Evolutionary conservation across 2,797 vertebrate genomes (phyloP).

Genomic region (Galago senegalensis): DNA sequence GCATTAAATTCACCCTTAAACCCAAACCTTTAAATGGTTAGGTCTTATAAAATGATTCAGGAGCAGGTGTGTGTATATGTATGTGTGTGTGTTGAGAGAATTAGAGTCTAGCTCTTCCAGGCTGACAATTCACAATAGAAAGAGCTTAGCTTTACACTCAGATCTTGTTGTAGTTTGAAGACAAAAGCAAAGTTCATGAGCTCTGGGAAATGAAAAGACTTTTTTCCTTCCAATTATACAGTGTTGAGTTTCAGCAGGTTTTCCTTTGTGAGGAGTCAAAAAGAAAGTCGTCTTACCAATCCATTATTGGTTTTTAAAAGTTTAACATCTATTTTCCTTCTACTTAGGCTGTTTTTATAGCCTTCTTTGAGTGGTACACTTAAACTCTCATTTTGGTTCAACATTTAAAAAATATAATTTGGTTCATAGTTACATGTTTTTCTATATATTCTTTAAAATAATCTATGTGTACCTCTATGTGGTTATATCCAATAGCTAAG

Average conservation of each 20-base stretch:
- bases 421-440: slow-evolving; percentile 3
- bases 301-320: slow-evolving; percentile 45
- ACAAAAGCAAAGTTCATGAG: slow-evolving; percentile 1
- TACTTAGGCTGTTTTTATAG: neutral
- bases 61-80: neutral
- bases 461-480: neutral
- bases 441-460: neutral
- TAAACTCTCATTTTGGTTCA: slow-evolving; percentile 64
- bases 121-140: neutral
- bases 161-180: neutral
- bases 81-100: neutral
- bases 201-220: neutral
- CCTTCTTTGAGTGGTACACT: slow-evolving; percentile 47
- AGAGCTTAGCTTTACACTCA: neutral
- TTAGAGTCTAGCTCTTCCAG: neutral
- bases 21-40: neutral
- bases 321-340: slow-evolving; percentile 40
- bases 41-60: neutral
- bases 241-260: neutral
- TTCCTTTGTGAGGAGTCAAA: slow-evolving; percentile 12
- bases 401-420: slow-evolving; percentile 46
- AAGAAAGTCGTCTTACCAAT: slow-evolving; percentile 27
- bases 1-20: neutral
- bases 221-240: slow-evolving; percentile 21
- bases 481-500: neutral